phyloP scores from a whole-genome alignment of 2,888 invertebrate species.

The Andrena praecox region DNA sequence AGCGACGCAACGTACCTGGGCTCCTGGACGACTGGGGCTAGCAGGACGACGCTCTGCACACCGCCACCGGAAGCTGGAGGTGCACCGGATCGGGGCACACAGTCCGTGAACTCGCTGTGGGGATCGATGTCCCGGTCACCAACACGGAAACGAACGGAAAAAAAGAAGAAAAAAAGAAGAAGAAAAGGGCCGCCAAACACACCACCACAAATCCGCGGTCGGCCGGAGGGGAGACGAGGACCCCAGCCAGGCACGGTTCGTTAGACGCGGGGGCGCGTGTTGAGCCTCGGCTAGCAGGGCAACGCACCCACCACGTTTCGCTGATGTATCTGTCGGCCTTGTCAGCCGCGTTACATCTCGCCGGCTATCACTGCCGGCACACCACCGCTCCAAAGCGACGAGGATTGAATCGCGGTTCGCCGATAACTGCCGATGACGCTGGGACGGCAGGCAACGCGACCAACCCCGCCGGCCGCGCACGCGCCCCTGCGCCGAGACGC shows the following conservation, averaged over 20 bases:
- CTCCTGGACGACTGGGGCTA: background rate
- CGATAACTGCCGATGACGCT: conserved; percentile 79
- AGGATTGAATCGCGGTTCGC: conserved; percentile 73
- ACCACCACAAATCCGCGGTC: conserved; percentile 32
- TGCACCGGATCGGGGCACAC: background rate
- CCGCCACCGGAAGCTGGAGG: background rate
- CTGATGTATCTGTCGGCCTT: background rate
- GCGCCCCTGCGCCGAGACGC: conserved; percentile 58
- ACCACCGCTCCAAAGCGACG: conserved; percentile 49
- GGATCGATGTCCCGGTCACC: conserved; percentile 30
- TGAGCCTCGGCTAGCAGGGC: background rate
- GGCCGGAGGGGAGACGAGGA: background rate
- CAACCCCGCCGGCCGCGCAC: conserved; percentile 70
- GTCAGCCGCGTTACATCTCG: conserved; percentile 53
- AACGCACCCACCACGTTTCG: conserved; percentile 18
- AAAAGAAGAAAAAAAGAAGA: background rate
- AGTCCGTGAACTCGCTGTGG: background rate
- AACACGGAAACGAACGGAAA: background rate
- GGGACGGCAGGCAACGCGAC: conserved; percentile 68
- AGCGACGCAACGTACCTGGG: conserved; percentile 23
- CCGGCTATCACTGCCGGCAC: conserved; percentile 40
- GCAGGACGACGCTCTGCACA: conserved; percentile 6
- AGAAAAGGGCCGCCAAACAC: conserved; percentile 27
- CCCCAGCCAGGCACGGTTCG: background rate
- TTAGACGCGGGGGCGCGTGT: background rate